Evolutionary conservation across 2,113 vertebrate species (phyloP), one percentile per base, ranked within the genome.

Genomic region (Monarcha castaneiventris): DNA sequence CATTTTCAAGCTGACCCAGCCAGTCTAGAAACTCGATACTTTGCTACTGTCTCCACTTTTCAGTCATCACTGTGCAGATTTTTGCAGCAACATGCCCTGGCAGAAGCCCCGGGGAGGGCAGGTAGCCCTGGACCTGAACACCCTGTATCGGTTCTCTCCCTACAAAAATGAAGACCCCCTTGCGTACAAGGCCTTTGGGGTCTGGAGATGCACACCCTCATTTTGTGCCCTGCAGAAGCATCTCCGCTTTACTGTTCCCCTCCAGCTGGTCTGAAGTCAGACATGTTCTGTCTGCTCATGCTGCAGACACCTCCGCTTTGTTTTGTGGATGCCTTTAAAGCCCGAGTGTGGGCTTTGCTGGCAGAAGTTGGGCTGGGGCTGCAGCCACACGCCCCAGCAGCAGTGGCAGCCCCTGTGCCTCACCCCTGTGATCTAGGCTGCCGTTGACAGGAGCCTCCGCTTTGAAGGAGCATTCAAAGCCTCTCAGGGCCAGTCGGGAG

Each of bases 381-480:
- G 81, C 19, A 18, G 66, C 35, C 23, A n/a, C 41, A 10, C 71
- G 22, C 33, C 20, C 32, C 22, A 11, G 85, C 32, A 19, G 72
- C 25, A 12, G 54, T 13, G 9, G 78, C 32, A 46, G 16, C 30
- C 66, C 78, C 2, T 3, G 43, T 41, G 56, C 41, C 66, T 86
- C 75, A 81, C 29, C 66, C 30, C 87, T 71, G 44, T 84, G 78
- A 94, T 91, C 94, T 73, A 71, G 39, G 66, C 77, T 88, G 78
- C 75, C 0, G 5, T 52, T 94, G 94, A 92, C 85, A 91, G 56
- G 63, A 67, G 75, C 33, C 54, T 46, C 26, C 0, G 1, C 96
- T 97, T 97, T 96, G 87, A 97, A 95, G 76, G 68, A 90, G 59
- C 39, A 17, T 26, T 89, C 66, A 35, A 69, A 93, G 84, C 81